These are phyloP conservation scores for Helicoverpa assulta DNA, from an alignment of 2,888 invertebrate species.

Conservation along the genomic window DNA sequence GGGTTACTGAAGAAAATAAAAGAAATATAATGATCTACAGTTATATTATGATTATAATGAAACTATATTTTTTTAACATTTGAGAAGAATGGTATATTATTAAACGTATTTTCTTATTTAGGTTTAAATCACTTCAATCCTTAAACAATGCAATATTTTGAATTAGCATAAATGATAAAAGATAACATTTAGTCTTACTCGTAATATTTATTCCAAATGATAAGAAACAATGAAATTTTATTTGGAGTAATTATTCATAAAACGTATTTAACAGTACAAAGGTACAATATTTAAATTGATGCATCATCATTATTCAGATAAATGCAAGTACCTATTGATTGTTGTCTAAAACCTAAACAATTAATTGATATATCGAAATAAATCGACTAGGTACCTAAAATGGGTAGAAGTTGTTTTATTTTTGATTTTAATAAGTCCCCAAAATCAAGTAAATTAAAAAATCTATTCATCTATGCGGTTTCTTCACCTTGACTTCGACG, in stretches of 20 bases:
- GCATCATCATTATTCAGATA: no score
- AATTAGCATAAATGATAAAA: neutral
- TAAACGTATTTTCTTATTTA: neutral
- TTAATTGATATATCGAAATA: no score
- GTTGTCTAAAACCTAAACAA: no score
- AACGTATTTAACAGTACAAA: no score
- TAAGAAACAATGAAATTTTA: no score
- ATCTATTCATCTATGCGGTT: slow-evolving; percentile 18
- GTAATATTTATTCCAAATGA: no score
- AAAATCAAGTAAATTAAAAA: slow-evolving; percentile 4
- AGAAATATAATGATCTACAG: no score
- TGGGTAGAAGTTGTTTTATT: neutral
- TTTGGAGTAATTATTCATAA: no score
- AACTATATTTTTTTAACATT: slow-evolving; percentile 2
- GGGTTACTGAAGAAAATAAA: neutral
- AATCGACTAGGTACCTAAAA: neutral
- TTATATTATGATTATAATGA: neutral
- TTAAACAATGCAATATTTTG: slow-evolving; percentile 7
- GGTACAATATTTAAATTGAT: no score
- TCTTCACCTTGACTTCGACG: slow-evolving; percentile 29
- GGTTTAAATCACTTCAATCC: slow-evolving; percentile 2
- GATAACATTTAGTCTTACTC: neutral
- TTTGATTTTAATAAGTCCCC: neutral
- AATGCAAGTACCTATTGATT: no score
- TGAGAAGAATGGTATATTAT: slow-evolving; percentile 4